These are phyloP conservation scores for Eumaeus atala DNA, from an alignment of 1,140 invertebrate genomes.

Conservation along the genomic window DNA sequence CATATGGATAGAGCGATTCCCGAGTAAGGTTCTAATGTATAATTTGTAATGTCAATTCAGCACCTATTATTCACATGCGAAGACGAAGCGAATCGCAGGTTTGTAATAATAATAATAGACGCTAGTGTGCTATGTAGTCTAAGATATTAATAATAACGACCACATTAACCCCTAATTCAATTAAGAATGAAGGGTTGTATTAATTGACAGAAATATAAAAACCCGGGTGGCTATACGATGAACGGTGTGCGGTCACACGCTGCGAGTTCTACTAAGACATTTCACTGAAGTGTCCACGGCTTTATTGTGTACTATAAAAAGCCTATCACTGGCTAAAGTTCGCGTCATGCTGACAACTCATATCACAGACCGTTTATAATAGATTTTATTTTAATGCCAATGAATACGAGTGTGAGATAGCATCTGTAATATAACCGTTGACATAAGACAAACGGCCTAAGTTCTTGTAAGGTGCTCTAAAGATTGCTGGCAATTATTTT, in stretches of 20 bases:
- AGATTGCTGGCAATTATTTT: conserved; percentile 51
- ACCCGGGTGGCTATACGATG: conserved; percentile 53
- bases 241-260: conserved; percentile 45
- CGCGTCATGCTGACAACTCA: conserved; percentile 68
- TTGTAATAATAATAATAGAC: too few relatives aligned
- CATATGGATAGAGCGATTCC: too few relatives aligned
- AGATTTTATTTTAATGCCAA: conserved; percentile 51
- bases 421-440: conserved; percentile 56
- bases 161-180: conserved; percentile 4
- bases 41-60: too few relatives aligned
- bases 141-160: background rate
- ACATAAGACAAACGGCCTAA: conserved; percentile 39
- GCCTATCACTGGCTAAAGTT: conserved; percentile 39
- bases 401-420: conserved; percentile 46
- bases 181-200: background rate
- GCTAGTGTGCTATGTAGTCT: too few relatives aligned
- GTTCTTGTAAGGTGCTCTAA: conserved; percentile 46
- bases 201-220: background rate
- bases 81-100: too few relatives aligned
- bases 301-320: conserved; percentile 50
- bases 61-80: too few relatives aligned
- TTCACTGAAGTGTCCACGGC: conserved; percentile 55
- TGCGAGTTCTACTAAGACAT: conserved; percentile 52
- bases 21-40: too few relatives aligned
- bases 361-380: conserved; percentile 67